phyloP scores from a whole-genome alignment of 35 echinoderm and acorn worm species.

The Patiria miniata region DNA sequence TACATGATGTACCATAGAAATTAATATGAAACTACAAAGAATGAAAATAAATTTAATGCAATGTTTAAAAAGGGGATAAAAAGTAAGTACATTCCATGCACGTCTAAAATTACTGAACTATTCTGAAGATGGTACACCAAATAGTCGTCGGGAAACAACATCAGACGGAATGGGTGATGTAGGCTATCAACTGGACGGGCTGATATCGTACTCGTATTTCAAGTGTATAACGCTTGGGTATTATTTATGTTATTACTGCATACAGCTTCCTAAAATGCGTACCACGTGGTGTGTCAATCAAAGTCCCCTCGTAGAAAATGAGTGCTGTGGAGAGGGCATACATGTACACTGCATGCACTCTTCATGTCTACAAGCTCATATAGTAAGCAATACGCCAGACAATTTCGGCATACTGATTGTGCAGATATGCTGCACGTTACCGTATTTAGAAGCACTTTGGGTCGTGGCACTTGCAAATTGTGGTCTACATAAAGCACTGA shows the following conservation, averaged over 20 bases:
- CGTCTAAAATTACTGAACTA: no score
- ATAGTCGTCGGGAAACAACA: slow-evolving; percentile 14
- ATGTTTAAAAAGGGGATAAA: no score
- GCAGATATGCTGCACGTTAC: not conserved
- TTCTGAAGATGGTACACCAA: not conserved
- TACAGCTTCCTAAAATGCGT: slow-evolving; percentile 13
- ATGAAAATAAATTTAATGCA: no score
- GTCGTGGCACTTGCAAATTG: no score
- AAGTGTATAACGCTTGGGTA: slow-evolving; percentile 28
- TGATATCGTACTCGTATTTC: slow-evolving; percentile 29
- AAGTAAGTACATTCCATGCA: no score
- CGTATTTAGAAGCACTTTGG: no score
- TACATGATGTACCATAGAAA: no score
- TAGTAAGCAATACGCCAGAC: not conserved
- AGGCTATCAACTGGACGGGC: not conserved
- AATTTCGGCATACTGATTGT: not conserved
- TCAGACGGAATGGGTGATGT: not conserved
- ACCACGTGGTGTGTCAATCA: slow-evolving; percentile 21
- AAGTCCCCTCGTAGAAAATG: not conserved
- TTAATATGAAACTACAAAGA: no score
- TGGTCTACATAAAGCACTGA: no score
- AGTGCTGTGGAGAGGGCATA: not conserved
- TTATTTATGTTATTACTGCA: slow-evolving; percentile 32
- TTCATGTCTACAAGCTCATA: not conserved
- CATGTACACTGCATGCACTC: slow-evolving; percentile 2